These are phyloP conservation scores for Sphecodes monilicornis DNA, from an alignment of 2,888 invertebrate genomes.

Conservation along the genomic window DNA sequence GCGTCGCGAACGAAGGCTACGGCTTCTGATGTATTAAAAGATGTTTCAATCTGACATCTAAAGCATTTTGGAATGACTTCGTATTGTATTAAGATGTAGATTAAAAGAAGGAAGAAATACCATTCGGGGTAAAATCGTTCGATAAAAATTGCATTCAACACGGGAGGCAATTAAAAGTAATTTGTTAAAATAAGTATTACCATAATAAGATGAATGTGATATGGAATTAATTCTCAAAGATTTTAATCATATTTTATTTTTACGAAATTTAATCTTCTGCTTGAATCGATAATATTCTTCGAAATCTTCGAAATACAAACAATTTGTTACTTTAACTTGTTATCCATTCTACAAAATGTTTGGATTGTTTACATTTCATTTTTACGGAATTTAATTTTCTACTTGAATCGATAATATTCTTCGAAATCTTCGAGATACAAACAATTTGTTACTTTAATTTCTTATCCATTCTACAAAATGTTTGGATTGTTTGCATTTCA, in stretches of 20 bases:
- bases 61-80: constrained; percentile 3
- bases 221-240: background rate
- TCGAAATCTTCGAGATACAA: background rate
- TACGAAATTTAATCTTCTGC: background rate
- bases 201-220: background rate
- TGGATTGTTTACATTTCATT: background rate
- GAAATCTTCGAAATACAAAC: background rate
- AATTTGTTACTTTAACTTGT: background rate
- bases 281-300: background rate
- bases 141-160: background rate
- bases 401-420: background rate
- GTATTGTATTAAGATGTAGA: background rate
- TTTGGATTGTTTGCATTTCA: background rate
- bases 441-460: background rate
- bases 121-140: background rate
- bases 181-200: background rate
- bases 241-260: background rate
- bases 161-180: background rate
- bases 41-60: constrained; percentile 13
- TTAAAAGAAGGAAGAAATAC: background rate
- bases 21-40: constrained; percentile 29
- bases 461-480: background rate
- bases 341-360: background rate
- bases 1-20: background rate
- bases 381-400: background rate